Evolutionary conservation across 2,888 invertebrate species (phyloP).

Genomic region (Drosophila mulleri): DNA sequence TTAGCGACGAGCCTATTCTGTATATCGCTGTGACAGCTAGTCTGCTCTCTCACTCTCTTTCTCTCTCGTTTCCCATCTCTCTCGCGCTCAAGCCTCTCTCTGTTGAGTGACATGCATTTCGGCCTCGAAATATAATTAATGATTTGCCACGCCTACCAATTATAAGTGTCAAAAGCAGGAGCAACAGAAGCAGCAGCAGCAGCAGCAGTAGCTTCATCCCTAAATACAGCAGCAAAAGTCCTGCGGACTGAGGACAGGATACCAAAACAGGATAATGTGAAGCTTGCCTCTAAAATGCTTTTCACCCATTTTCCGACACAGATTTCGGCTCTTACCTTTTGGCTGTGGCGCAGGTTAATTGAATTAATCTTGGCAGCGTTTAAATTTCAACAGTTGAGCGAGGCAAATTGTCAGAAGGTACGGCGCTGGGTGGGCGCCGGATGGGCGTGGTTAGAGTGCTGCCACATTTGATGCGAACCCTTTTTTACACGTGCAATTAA

Average conservation of each 20-base stretch:
- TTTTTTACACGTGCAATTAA: slow-evolving; percentile 78
- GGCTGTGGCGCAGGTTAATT: slow-evolving; percentile 63
- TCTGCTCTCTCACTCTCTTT: slow-evolving; percentile 1
- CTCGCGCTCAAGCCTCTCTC: slow-evolving; percentile 6
- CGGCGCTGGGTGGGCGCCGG: too few relatives aligned
- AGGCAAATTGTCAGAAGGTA: neutral
- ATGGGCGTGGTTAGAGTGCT: slow-evolving; percentile 35
- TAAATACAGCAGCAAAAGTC: slow-evolving; percentile 10
- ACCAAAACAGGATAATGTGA: slow-evolving; percentile 10
- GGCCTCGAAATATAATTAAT: slow-evolving; percentile 75
- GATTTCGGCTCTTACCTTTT: slow-evolving; percentile 37
- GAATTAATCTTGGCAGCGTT: slow-evolving; percentile 71
- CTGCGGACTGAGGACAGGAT: slow-evolving; percentile 10
- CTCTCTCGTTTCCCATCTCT: neutral
- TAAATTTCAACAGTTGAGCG: slow-evolving; percentile 57
- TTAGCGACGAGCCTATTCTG: slow-evolving; percentile 19
- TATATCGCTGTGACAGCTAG: slow-evolving; percentile 27
- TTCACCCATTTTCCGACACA: slow-evolving; percentile 41
- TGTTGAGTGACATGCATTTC: slow-evolving; percentile 69
- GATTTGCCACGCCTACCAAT: slow-evolving; percentile 77
- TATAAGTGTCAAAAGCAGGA: slow-evolving; percentile 75
- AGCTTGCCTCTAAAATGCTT: slow-evolving; percentile 44
- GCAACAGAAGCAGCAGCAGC: slow-evolving; percentile 38
- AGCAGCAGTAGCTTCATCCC: slow-evolving; percentile 24
- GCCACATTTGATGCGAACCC: slow-evolving; percentile 56